phyloP scores from a whole-genome alignment of 2,888 invertebrate genomes.

The Sinohyriopsis cumingii region DNA sequence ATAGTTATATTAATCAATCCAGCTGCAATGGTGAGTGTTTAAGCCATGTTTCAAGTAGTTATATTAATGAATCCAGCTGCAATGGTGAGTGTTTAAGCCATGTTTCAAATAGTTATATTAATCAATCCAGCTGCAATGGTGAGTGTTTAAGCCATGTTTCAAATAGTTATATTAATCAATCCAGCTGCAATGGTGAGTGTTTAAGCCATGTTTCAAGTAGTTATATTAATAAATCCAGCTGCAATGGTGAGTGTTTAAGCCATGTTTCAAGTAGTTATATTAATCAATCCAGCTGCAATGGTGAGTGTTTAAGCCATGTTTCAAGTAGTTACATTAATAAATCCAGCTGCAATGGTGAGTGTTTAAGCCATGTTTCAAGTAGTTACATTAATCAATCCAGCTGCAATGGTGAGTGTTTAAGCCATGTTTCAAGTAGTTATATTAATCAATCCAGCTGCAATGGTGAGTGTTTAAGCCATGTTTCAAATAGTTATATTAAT shows the following conservation, averaged over 20 bases:
- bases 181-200: conserved; percentile 18
- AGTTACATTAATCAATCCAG: conserved; percentile 25
- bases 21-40: conserved; percentile 11
- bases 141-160: not conserved
- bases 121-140: conserved; percentile 23
- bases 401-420: conserved; percentile 8
- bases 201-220: too few species aligned
- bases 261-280: too few species aligned
- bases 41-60: too few species aligned
- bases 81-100: conserved; percentile 3
- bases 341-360: conserved; percentile 22
- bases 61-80: conserved; percentile 29
- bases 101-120: too few species aligned
- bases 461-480: conserved; percentile 3
- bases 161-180: conserved; percentile 6
- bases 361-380: not conserved
- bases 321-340: not conserved
- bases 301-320: conserved; percentile 1
- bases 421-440: too few species aligned
- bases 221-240: conserved; percentile 27
- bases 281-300: conserved; percentile 24
- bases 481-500: too few species aligned
- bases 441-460: conserved; percentile 25
- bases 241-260: conserved; percentile 5
- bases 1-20: conserved; percentile 20